phyloP scores from a whole-genome alignment of 2,113 vertebrate genomes.

The Ondatra zibethicus region DNA sequence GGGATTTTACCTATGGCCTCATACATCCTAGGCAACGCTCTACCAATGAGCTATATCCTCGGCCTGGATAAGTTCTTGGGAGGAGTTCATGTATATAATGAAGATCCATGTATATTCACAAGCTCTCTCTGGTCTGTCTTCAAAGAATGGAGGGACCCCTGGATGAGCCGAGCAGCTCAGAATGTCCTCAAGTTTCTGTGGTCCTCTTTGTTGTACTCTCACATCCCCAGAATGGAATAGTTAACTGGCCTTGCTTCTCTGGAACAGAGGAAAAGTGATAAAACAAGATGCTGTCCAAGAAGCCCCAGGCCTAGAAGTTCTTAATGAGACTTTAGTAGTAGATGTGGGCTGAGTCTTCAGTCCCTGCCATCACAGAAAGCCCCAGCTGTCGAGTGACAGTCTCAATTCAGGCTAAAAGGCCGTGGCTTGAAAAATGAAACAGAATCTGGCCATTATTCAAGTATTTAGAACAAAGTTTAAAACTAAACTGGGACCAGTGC shows the following conservation, averaged over 20 bases:
- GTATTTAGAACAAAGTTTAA: conserved; percentile 71
- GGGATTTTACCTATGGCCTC: neutral
- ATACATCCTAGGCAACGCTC: neutral
- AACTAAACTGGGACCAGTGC: conserved; percentile 49
- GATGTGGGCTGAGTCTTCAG: neutral
- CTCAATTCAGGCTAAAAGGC: neutral
- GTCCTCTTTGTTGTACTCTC: neutral
- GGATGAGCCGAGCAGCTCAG: neutral
- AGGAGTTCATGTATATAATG: neutral
- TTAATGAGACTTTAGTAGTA: neutral
- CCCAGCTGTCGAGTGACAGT: neutral
- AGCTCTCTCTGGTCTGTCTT: neutral
- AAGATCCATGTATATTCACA: neutral
- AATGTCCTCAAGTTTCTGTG: neutral
- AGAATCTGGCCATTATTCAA: conserved; percentile 59
- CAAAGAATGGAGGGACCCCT: neutral
- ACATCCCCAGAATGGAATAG: neutral
- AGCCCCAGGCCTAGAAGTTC: conserved; percentile 6
- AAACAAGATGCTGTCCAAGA: neutral
- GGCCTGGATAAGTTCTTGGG: neutral
- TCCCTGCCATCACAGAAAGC: neutral
- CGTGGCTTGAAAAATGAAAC: conserved; percentile 35
- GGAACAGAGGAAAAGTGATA: neutral
- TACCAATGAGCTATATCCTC: neutral
- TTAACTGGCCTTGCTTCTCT: neutral